Conservation (phyloP, 2,113 vertebrate species). For the Aviceda subcristata region DNA sequence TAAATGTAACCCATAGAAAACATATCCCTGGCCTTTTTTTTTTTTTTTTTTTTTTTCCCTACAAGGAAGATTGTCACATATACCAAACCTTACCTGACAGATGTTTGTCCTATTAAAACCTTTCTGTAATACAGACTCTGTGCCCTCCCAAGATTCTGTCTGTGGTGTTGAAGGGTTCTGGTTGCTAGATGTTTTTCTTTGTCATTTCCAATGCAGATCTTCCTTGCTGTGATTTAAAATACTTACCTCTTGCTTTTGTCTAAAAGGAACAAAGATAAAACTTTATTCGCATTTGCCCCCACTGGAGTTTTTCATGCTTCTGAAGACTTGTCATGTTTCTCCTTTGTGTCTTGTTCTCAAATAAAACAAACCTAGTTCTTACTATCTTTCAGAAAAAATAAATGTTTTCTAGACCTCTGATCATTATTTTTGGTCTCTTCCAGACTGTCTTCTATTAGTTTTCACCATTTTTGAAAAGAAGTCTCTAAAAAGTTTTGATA, state of each 20-base stretch:
- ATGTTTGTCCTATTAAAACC: background rate
- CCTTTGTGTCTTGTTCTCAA: background rate
- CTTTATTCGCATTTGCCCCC: background rate
- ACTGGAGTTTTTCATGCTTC: background rate
- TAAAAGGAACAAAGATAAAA: background rate
- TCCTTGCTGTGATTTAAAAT: background rate
- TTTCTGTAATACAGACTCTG: background rate
- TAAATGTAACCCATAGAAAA: background rate
- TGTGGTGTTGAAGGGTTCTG: background rate
- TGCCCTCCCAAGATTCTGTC: background rate
- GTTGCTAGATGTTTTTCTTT: background rate
- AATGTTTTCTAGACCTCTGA: background rate
- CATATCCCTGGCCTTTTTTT: background rate
- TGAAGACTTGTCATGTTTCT: background rate
- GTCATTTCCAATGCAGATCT: background rate
- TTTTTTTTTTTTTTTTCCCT: background rate
- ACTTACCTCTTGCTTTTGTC: background rate
- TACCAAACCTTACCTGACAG: background rate
- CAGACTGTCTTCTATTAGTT: background rate
- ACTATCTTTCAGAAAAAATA: background rate
- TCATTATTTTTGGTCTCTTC: background rate
- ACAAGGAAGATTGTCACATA: background rate
- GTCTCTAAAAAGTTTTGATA: background rate
- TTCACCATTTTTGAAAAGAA: background rate
- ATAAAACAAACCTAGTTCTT: background rate